Base-by-base conservation (phyloP, 2,113 vertebrate genomes). In the Choloepus hoffmanni region DNA sequence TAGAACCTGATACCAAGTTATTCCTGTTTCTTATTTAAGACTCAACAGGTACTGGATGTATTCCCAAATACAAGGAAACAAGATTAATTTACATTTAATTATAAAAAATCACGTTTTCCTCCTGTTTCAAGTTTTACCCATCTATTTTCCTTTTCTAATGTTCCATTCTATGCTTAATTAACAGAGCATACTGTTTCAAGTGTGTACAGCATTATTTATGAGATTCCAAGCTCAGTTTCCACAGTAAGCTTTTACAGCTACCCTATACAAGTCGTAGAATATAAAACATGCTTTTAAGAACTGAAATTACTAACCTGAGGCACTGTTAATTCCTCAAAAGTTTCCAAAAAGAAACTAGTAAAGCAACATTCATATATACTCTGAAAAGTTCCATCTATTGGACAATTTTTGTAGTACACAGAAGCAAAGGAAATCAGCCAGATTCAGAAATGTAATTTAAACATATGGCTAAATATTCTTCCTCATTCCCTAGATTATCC, bases 361-460 rank as follows among this genome's bases (percentile, higher is more conserved):
- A 84, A 94, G 19, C 76, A 89, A 81, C 24, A n/a, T 77, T 65
- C 63, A 83, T 45, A 86, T 14, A 40, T 4, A 65, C 40, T 45
- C n/a, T 16, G 19, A 58, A 84, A 88, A 82, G 11, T 21, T 58
- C 74, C n/a, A 83, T 72, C 67, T 68, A 91, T 4, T 67, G 24
- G 18, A 74, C 2, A 48, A 72, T 67, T 79, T 91, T 78, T 43
- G 83, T 12, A 73, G 43, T 43, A 18, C 36, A 79, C 2, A 68
- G 21, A 82, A 92, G 30, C 45, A 72, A 94, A 63, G 40, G 30
- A 23, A 92, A 76, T 45, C 36, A 65, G 19, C 33, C 94, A 58
- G 30, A 89, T 21, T 92, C 67, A 53, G 40, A 67, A 93, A 81
- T 50, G 13, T 65, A 85, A 70, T 72, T 95, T 94, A 94, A 96